Conservation (phyloP, 2,797 vertebrate genomes). For the Acanthis flammea region DNA sequence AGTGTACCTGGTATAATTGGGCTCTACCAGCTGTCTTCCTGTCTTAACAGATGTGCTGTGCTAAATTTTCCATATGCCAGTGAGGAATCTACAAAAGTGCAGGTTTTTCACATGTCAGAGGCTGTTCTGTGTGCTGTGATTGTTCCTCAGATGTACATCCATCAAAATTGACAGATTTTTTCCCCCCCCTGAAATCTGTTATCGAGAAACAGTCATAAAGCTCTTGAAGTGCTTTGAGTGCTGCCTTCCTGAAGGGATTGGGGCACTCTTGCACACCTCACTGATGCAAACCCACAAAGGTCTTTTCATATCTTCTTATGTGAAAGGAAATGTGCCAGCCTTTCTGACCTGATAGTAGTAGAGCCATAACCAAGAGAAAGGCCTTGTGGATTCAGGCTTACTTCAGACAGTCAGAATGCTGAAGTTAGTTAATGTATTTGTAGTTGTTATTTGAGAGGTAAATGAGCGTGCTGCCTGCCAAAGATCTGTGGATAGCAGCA, state of each 20-base stretch:
- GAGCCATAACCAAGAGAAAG: neutral
- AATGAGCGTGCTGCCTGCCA: neutral
- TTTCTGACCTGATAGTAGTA: neutral
- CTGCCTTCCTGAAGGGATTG: neutral
- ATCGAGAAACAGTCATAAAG: neutral
- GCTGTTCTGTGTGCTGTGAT: accelerated
- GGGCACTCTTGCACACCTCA: neutral
- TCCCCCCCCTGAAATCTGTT: neutral
- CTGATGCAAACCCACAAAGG: neutral
- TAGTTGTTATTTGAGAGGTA: neutral
- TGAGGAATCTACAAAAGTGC: neutral
- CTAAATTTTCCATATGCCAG: neutral
- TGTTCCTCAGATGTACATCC: neutral
- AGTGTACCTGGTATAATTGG: neutral
- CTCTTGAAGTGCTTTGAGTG: neutral
- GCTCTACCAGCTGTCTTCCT: neutral
- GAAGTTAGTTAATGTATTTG: neutral
- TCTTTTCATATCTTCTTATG: accelerated
- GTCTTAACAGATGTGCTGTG: neutral
- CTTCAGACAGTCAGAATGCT: neutral
- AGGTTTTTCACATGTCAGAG: neutral
- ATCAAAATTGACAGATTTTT: neutral
- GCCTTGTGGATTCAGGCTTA: neutral
- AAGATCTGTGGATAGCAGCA: neutral
- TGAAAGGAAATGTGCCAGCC: neutral